These are phyloP conservation scores for Drosophila paucipuncta DNA, from an alignment of 2,888 invertebrate genomes.

Conservation along the genomic window DNA sequence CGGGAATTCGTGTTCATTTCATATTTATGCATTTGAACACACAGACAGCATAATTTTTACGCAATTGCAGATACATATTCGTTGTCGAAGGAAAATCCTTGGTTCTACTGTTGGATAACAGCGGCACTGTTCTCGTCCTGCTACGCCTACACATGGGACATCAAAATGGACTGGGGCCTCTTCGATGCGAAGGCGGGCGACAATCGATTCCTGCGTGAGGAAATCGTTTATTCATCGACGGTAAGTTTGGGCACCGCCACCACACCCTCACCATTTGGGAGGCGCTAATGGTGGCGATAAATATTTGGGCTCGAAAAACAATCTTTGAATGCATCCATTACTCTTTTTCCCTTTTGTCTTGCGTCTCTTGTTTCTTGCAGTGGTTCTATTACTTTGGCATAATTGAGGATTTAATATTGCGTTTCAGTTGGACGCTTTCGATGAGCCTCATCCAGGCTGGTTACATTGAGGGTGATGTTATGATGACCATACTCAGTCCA, in stretches of 20 bases:
- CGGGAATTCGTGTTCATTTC: conserved; percentile 58
- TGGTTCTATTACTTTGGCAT: conserved; percentile 94
- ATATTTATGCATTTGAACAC: conserved; percentile 24
- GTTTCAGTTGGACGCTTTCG: conserved; percentile 92
- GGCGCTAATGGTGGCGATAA: conserved; percentile 67
- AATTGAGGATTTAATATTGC: conserved; percentile 91
- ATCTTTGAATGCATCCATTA: conserved; percentile 63
- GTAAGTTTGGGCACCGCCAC: conserved; percentile 84
- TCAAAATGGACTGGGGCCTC: conserved; percentile 95
- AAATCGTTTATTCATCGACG: conserved; percentile 92
- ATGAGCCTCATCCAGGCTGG: conserved; percentile 89
- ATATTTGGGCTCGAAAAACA: conserved; percentile 71
- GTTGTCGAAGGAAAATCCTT: conserved; percentile 87
- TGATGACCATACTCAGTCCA: conserved; percentile 89
- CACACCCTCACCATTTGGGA: background rate
- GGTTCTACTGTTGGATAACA: conserved; percentile 90
- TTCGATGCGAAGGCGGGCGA: conserved; percentile 91
- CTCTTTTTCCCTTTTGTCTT: conserved; percentile 4
- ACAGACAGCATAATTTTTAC: background rate
- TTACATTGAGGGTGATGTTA: conserved; percentile 88
- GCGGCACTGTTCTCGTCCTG: conserved; percentile 89
- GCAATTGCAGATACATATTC: conserved; percentile 67
- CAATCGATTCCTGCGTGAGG: conserved; percentile 91
- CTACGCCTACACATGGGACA: conserved; percentile 94
- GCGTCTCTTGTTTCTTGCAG: conserved; percentile 78